A percentile compares a stretch with the other conserved stretches of the same genome.
phyloP scores from a whole-genome alignment of 2,113 vertebrate genomes.

The Gopherus flavomarginatus region DNA sequence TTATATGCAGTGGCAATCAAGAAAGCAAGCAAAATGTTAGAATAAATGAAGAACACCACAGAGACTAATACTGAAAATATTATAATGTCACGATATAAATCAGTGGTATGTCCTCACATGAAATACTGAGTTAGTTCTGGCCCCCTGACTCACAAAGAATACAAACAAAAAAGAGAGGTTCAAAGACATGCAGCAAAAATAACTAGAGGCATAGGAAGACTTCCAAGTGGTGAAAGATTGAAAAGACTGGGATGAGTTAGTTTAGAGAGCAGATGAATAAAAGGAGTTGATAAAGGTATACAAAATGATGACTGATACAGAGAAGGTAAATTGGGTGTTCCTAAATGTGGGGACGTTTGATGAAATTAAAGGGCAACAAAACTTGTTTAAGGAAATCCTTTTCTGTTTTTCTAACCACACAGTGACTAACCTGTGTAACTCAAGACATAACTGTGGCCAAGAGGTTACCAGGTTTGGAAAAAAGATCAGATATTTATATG shows the following conservation, averaged over 20 bases:
- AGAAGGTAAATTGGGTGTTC: background rate
- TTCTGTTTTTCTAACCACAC: background rate
- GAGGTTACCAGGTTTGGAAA: background rate
- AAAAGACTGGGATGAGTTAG: background rate
- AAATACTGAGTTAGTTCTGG: background rate
- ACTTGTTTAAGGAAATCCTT: background rate
- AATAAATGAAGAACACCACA: background rate
- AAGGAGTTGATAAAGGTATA: background rate
- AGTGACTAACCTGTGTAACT: background rate
- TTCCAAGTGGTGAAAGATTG: background rate
- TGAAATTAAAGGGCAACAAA: background rate
- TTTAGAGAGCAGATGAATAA: background rate
- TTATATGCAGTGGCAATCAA: background rate
- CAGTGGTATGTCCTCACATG: background rate
- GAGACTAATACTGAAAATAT: background rate
- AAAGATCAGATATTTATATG: fast-evolving
- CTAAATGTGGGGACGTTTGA: background rate
- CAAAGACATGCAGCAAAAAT: background rate
- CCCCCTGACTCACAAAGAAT: background rate
- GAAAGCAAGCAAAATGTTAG: background rate
- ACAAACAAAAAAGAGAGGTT: background rate
- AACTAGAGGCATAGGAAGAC: background rate
- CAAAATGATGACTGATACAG: background rate
- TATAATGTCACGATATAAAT: background rate
- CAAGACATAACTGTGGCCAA: background rate